phyloP scores from a whole-genome alignment of 2,797 vertebrate genomes.

The Xenopus petersii region DNA sequence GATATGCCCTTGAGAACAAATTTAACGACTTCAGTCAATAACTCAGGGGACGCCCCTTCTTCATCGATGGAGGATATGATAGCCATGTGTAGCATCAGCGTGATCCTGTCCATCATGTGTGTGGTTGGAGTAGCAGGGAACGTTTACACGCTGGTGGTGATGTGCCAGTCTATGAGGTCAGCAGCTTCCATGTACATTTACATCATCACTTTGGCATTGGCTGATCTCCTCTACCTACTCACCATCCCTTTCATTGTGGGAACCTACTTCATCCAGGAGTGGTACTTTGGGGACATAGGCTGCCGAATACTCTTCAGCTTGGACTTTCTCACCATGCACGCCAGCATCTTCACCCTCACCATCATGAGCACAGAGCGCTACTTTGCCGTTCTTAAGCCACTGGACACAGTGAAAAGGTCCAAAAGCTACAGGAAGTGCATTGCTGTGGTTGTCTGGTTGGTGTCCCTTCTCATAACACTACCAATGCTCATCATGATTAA shows the following conservation, averaged over 20 bases:
- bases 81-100: constrained; percentile 78
- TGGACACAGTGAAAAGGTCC: constrained; percentile 85
- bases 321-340: constrained; percentile 92
- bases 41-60: constrained; percentile 48
- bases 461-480: constrained; percentile 80
- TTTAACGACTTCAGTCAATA: constrained; percentile 59
- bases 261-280: constrained; percentile 83
- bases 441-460: constrained; percentile 78
- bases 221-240: constrained; percentile 85
- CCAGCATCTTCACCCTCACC: constrained; percentile 88
- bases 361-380: constrained; percentile 91
- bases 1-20: constrained; percentile 62
- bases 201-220: constrained; percentile 86
- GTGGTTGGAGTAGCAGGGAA: constrained; percentile 83
- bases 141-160: constrained; percentile 87
- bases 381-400: constrained; percentile 83
- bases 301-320: constrained; percentile 84
- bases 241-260: constrained; percentile 90
- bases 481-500: constrained; percentile 86
- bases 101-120: constrained; percentile 84
- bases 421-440: constrained; percentile 89
- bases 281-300: constrained; percentile 85
- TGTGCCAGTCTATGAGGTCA: constrained; percentile 84
- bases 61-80: constrained; percentile 69
- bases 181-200: constrained; percentile 92